These are phyloP conservation scores for Vulpes vulpes DNA, from an alignment of 2,113 vertebrate species.

Conservation along the genomic window DNA sequence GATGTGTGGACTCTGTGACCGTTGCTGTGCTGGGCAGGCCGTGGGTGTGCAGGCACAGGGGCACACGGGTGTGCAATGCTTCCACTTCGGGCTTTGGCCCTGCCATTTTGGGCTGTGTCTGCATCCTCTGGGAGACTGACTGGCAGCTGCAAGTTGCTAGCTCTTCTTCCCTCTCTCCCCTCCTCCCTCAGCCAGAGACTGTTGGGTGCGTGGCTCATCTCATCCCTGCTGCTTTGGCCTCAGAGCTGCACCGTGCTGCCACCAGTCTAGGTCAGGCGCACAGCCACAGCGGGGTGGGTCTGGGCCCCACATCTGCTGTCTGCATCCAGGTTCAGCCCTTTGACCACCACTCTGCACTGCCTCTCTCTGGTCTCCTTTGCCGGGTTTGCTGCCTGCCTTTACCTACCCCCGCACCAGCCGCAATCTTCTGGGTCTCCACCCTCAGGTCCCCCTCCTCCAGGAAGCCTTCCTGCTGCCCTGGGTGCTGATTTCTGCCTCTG, in stretches of 20 bases:
- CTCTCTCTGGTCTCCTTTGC: background rate
- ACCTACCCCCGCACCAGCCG: rapidly evolving
- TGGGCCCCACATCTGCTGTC: background rate
- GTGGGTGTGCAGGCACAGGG: background rate
- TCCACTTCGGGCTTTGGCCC: background rate
- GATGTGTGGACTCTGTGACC: background rate
- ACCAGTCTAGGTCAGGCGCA: background rate
- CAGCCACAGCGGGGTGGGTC: background rate
- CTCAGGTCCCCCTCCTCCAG: background rate
- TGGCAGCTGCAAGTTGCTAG: background rate
- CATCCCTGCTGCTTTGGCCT: background rate
- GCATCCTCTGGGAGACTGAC: background rate
- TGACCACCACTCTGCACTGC: background rate
- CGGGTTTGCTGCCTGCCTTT: background rate
- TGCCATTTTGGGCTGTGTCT: background rate
- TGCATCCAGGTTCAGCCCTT: background rate
- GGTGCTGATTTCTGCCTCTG: background rate
- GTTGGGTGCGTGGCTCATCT: background rate
- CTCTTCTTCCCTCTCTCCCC: background rate
- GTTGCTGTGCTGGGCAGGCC: background rate
- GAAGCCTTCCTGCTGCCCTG: background rate
- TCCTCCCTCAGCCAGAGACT: background rate
- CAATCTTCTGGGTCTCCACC: background rate
- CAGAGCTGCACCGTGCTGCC: background rate
- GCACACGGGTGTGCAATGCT: background rate